Base-by-base conservation (phyloP, 1,140 invertebrate species). In the Ips nitidus region DNA sequence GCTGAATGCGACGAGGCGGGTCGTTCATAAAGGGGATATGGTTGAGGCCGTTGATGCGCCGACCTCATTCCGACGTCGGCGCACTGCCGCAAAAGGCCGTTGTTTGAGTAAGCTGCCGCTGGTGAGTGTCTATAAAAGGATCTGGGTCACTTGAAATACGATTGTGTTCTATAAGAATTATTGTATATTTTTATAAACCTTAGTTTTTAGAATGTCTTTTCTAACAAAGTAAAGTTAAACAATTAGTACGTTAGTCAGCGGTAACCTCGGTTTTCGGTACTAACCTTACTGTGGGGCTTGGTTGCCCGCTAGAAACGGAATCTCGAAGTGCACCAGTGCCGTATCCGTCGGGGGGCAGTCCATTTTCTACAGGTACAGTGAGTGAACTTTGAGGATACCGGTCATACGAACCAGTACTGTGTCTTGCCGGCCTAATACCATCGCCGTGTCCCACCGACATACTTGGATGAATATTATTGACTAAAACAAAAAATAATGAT, bases 381-480 rank as follows among this genome's bases (percentile, higher is more conserved):
- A 71, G 58, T 1, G 68, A 81, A 78, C 71, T 75, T 77, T 74
- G 80, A 66, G 47, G 80, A 80, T 76, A 80, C 77, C 38, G 79
- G 77, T 74, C 82, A 79, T 61, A 83, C 80, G 75, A 70, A 3
- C 76, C 81, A 79, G 80, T 79, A 71, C 74, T 82, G 4, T 82
- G 80, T 66, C 83, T 75, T 2, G 81, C 70, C 53, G 80, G 74
- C 70, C 84, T 75, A 45, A 81, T 77, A 60, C 80, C 82, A 3
- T 59, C 66, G 74, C n/a, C 72, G 66, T 84, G 83, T 43, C 79
- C 77, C 38, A 80, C 79, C 67, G 82, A 80, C 1, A 82, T 80
- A 22, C 80, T 77, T 4, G 83, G 81, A 71, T 85, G 83, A 73
- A 85, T 84, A 62, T 85, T 86, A 68, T 85, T 85, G 8, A 82